Conservation (phyloP, 2,113 vertebrate genomes). For the Petromus typicus region DNA sequence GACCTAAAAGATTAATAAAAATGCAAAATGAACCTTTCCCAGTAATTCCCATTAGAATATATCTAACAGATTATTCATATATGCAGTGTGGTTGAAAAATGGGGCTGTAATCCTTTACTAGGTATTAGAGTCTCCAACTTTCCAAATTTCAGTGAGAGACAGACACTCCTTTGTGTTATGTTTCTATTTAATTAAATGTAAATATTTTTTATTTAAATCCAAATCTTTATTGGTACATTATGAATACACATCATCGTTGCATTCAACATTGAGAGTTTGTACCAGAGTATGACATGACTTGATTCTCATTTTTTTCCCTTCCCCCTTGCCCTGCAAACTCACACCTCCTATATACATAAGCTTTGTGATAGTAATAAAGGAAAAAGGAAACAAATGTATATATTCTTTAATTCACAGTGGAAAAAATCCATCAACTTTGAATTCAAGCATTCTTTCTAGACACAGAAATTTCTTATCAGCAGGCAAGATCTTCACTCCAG, state of each 20-base stretch:
- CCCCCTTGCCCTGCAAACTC: no score
- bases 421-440: background rate
- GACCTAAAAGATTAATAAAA: background rate
- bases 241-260: no score
- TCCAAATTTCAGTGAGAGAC: background rate
- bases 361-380: no score
- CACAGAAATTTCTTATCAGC: background rate
- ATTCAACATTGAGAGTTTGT: no score
- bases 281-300: no score
- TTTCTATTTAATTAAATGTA: conserved; percentile 5
- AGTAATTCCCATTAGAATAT: background rate
- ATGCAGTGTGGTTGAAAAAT: background rate
- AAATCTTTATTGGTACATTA: no score
- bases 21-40: background rate
- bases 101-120: background rate
- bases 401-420: background rate
- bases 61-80: background rate
- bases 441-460: background rate
- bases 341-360: no score
- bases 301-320: no score
- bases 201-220: background rate
- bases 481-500: background rate
- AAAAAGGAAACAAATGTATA: no score
- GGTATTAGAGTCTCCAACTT: background rate
- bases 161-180: background rate